Conservation (phyloP, 2,113 vertebrate species). For the Eurystomus gularis region DNA sequence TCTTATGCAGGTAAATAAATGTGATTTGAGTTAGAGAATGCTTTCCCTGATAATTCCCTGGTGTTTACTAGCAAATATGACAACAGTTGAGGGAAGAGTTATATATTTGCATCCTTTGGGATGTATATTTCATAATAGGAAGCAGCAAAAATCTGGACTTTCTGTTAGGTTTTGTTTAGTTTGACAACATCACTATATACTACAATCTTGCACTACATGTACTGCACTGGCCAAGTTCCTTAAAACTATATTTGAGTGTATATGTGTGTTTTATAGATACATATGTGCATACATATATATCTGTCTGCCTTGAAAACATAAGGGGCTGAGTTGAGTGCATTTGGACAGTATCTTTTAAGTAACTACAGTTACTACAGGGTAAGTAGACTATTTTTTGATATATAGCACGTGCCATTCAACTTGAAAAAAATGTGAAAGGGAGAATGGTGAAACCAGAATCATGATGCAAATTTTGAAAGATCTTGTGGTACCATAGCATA, state of each 20-base stretch:
- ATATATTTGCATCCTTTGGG: not conserved
- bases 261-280: not conserved
- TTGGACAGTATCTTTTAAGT: not conserved
- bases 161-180: not conserved
- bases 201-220: not conserved
- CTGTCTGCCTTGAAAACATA: not conserved
- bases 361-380: not conserved
- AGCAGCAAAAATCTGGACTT: not conserved
- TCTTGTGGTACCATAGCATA: not conserved
- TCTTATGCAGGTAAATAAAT: not conserved
- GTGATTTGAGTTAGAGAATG: not conserved
- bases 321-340: not conserved
- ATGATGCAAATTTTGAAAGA: not conserved
- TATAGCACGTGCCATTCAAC: not conserved
- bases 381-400: not conserved
- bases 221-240: not conserved
- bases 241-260: not conserved
- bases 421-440: not conserved
- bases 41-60: not conserved
- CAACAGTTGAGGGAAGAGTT: not conserved
- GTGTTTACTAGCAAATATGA: not conserved
- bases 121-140: not conserved
- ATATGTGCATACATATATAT: fast-evolving
- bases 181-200: not conserved
- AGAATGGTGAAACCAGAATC: not conserved